Conservation (phyloP, 2,113 vertebrate genomes). For the Lepidothrix coronata region DNA sequence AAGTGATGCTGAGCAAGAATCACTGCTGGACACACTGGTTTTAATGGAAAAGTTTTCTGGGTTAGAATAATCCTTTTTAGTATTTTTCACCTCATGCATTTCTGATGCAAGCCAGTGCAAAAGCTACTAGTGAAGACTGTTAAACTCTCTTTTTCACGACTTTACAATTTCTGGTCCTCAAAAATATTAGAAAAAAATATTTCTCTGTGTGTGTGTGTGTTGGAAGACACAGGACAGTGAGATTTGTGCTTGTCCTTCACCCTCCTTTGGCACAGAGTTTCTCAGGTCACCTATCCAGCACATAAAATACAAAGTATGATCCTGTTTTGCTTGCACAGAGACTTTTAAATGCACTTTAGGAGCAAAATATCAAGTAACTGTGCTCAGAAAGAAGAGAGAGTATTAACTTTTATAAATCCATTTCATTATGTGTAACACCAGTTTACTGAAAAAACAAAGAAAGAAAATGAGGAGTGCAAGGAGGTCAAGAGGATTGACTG, state of each 20-base stretch:
- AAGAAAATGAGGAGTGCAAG: neutral
- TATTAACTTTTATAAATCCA: neutral
- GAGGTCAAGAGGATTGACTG: neutral
- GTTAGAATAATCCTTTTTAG: neutral
- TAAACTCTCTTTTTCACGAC: neutral
- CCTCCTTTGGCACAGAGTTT: neutral
- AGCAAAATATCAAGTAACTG: neutral
- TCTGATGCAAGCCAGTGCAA: neutral
- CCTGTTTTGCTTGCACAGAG: neutral
- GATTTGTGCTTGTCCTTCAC: neutral
- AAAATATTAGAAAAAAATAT: neutral
- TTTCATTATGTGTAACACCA: neutral
- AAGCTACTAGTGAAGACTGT: accelerated
- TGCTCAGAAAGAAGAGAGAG: neutral
- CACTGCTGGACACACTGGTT: neutral
- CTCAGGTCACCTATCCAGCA: neutral
- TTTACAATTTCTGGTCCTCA: neutral
- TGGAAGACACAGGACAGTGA: neutral
- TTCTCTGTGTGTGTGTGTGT: accelerated
- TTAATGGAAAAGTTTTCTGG: neutral
- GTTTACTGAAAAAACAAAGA: neutral
- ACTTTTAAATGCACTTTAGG: neutral
- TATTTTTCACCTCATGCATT: accelerated
- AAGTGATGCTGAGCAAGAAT: constrained; percentile 7
- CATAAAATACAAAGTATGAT: accelerated